A percentile compares a stretch with the other conserved stretches of the same genome.
phyloP scores from a whole-genome alignment of 23 tunicate genomes.

The Diplosoma virens region DNA sequence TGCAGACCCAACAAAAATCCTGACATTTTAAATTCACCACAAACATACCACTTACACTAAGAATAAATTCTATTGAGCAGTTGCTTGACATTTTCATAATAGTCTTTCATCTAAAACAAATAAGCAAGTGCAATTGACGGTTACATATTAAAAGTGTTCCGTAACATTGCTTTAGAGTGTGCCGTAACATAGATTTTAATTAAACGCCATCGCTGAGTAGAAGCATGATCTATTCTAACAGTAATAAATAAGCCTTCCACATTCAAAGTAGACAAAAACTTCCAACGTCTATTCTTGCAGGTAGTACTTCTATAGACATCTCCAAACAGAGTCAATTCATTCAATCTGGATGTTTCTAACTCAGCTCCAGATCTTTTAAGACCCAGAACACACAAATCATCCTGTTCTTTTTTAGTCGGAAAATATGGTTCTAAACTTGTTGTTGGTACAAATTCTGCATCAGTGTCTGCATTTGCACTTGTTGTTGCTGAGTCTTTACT shows the following conservation, averaged over 20 bases:
- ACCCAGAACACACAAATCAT: slow-evolving; percentile 25
- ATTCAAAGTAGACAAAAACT: slow-evolving; percentile 27
- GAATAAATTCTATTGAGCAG: not conserved
- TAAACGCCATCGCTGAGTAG: slow-evolving; percentile 10
- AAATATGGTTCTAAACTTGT: slow-evolving; percentile 26
- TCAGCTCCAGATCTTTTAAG: slow-evolving; percentile 31
- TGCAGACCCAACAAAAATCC: slow-evolving; percentile 12
- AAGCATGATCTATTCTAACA: slow-evolving; percentile 25
- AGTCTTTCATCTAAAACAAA: too few relatives aligned
- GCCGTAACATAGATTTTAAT: slow-evolving; percentile 1
- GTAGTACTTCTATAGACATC: slow-evolving; percentile 23
- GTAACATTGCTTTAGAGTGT: slow-evolving; percentile 13
- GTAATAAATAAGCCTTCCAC: slow-evolving; percentile 9
- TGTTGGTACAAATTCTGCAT: slow-evolving; percentile 21
- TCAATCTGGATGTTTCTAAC: slow-evolving; percentile 22
- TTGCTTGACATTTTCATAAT: not conserved
- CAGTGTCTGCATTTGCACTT: slow-evolving; percentile 15
- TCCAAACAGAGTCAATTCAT: slow-evolving; percentile 11
- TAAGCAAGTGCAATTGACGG: slow-evolving; percentile 39
- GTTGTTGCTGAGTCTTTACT: slow-evolving; percentile 41
- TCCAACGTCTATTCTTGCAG: slow-evolving; percentile 17
- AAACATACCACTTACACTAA: slow-evolving; percentile 9
- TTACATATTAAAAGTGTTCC: slow-evolving; percentile 15
- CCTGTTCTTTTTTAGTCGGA: slow-evolving; percentile 21
- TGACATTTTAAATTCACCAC: slow-evolving; percentile 21